Base-by-base conservation (phyloP, 2,888 invertebrate species). In the Drosophila kanekoi region DNA sequence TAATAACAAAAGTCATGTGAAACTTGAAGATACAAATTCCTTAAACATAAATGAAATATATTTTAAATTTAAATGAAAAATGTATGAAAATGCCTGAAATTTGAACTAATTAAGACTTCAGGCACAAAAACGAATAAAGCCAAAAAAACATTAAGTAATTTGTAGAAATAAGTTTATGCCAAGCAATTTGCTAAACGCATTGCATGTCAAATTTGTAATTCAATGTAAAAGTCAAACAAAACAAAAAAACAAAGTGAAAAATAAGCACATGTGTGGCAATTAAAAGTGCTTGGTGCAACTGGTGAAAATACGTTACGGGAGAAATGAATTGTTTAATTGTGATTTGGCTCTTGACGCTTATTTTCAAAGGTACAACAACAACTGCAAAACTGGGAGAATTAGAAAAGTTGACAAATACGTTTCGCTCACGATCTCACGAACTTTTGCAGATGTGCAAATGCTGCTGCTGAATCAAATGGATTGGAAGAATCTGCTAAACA, bases 401-500 rank as follows among this genome's bases (percentile, higher is more conserved):
- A 49, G 56, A 61, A 69, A 32, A 5, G 10, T 45, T 28, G 41
- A 48, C 43, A 51, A 18, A 38, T 6, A 38, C 35, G 52, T 76
- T 64, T 77, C 57, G 65, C 72, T 74, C 65, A 76, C 73, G 58
- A 76, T 59, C 47, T 58, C 40, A 20, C 62, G 44, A 59, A 59
- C 41, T 49, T 72, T 85, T 81, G 75, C 86, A 91, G 89, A 83
- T 72, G 73, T 82, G 11, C 72, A 88, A 64, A 77, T 81, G 44
- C 59, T 91, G 61, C 72, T 91, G 58, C 76, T 91, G 45, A 91
- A 81, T 65, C 82, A 90, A 89, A 79, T 71, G 72, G 87, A 91
- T 81, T 83, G 91, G 75, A 89, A 83, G 62, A 90, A 89, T 79
- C 79, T 92, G 2, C 61, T 92, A 0, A 85, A 77, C 18, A 91